Conservation (phyloP, 2,797 vertebrate species). For the Tauraco hartlaubi region DNA sequence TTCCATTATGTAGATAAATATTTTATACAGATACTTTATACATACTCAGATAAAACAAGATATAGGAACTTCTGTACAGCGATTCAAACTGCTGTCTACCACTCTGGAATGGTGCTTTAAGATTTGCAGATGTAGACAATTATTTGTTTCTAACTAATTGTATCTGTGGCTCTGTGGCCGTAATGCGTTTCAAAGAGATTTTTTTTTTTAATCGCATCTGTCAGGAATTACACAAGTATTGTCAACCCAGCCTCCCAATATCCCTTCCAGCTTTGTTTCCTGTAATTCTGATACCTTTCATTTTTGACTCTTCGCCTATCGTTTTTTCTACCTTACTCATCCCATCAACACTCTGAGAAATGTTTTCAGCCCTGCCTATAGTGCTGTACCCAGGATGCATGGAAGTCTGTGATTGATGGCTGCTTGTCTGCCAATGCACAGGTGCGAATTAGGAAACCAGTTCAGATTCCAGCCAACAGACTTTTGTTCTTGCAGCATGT, state of each 20-base stretch:
- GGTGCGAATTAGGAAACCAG: conserved; percentile 10
- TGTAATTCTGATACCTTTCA: background rate
- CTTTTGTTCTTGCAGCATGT: conserved; percentile 1
- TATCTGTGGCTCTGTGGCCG: background rate
- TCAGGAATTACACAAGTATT: conserved; percentile 8
- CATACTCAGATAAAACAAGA: conserved; percentile 14
- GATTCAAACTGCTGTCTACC: background rate
- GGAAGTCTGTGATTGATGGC: background rate
- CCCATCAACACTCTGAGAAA: background rate
- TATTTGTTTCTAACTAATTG: conserved; percentile 1
- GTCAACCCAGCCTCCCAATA: background rate
- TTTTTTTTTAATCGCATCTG: background rate
- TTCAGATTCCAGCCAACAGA: background rate
- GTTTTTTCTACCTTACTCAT: background rate
- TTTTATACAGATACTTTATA: background rate
- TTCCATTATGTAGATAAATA: background rate
- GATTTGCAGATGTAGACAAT: background rate
- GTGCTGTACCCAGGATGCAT: background rate
- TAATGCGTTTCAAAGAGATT: background rate
- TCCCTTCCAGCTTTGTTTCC: background rate
- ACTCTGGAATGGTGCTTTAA: background rate
- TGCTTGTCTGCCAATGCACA: conserved; percentile 18
- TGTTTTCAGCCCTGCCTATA: background rate
- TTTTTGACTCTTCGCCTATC: background rate
- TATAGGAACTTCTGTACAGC: background rate